These are phyloP conservation scores for Gymnocephalus cernua DNA, from an alignment of 2,113 vertebrate species.

Conservation along the genomic window DNA sequence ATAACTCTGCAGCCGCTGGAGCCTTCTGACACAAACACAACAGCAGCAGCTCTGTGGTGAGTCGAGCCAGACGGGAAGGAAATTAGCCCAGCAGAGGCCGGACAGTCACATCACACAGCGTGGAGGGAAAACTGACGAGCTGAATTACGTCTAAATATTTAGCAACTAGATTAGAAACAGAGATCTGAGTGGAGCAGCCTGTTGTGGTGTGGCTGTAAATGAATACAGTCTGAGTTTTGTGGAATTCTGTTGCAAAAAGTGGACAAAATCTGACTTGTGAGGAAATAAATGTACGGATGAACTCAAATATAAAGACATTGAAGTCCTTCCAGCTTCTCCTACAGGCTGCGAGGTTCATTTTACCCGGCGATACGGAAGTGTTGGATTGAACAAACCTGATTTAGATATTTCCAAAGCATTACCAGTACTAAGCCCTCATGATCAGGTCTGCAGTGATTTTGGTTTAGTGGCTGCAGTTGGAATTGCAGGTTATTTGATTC, in stretches of 20 bases:
- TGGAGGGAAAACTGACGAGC: background rate
- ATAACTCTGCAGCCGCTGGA: constrained; percentile 14
- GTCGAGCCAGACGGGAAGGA: constrained; percentile 8
- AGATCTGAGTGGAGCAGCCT: background rate
- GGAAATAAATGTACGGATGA: background rate
- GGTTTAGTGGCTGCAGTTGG: no score
- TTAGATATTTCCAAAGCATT: no score
- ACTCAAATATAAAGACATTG: no score
- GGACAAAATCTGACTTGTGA: background rate
- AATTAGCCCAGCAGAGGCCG: constrained; percentile 9
- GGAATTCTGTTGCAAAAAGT: no score
- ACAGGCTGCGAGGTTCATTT: no score
- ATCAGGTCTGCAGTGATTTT: no score
- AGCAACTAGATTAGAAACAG: background rate
- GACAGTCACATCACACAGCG: background rate
- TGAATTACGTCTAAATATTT: constrained; percentile 8
- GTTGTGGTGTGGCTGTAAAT: background rate
- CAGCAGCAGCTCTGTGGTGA: background rate
- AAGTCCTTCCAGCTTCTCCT: no score
- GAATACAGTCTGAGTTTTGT: no score
- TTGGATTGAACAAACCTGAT: no score
- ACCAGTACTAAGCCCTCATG: no score
- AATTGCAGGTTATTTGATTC: no score
- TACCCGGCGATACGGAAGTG: no score
- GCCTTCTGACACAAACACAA: constrained; percentile 5